These are phyloP conservation scores for Pogonomyrmex barbatus DNA, from an alignment of 1,140 invertebrate species.

Conservation along the genomic window DNA sequence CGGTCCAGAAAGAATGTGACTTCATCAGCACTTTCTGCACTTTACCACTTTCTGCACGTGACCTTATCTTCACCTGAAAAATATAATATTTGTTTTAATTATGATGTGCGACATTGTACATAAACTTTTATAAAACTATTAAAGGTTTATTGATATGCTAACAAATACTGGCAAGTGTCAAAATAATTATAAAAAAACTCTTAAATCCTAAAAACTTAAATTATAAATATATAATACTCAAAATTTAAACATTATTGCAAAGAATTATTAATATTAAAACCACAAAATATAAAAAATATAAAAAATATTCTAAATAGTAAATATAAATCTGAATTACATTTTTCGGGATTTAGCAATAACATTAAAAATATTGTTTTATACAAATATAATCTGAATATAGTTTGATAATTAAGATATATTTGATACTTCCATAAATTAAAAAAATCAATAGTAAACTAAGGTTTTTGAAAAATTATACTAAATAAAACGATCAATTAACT, in stretches of 20 bases:
- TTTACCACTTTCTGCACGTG: too few relatives aligned
- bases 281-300: neutral
- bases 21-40: conserved; percentile 10
- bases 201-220: neutral
- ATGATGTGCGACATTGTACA: neutral
- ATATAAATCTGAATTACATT: neutral
- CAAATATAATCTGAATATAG: neutral
- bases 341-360: neutral
- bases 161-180: neutral
- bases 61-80: conserved; percentile 1
- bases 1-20: conserved; percentile 5
- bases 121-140: neutral
- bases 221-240: neutral
- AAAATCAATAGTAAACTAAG: neutral
- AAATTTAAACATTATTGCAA: neutral
- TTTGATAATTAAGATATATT: neutral
- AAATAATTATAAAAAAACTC: neutral
- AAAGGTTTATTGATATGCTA: neutral
- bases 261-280: neutral
- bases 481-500: neutral
- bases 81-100: neutral
- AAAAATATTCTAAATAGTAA: neutral
- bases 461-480: too few relatives aligned
- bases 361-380: conserved; percentile 8
- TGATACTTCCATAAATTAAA: neutral